Base-by-base conservation (phyloP, 1,140 invertebrate species). In the Agrypnia vestita region DNA sequence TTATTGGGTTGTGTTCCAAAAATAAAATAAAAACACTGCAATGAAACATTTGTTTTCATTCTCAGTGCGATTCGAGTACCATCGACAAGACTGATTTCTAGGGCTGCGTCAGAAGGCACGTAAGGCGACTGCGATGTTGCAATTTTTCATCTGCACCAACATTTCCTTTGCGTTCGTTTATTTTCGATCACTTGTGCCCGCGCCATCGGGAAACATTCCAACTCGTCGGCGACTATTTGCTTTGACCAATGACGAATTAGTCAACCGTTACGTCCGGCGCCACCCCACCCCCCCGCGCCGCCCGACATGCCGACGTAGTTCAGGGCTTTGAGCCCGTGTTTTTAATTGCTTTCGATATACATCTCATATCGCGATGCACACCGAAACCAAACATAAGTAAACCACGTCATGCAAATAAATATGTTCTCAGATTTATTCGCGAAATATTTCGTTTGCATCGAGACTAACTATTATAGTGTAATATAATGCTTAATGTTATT, bases 211-310 rank as follows among this genome's bases (percentile, higher is more conserved):
- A 77, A 81, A 73, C 67, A 72, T 67, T 73, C 55, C 67, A 69
- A 59, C 76, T 78, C 72, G 72, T 82, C 74, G 76, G 73, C 78
- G 64, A 79, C 72, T 82, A 77, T 82, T 80, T 80, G 81, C 81
- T 82, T 82, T 82, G 81, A 82, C 78, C 78, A 77, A 79, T 82
- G 81, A 82, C 79, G 81, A 82, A 82, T 82, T 80, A 80, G 81
- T 82, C 67, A 78, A 80, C 78, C 81, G 78, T 80, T 80, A 78
- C 76, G 55, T 75, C 73, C 71, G n/a, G 25, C 35, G 44, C 10
- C 17, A 15, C 12, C 13, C 19, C 17, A 4, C 51, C 25, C 19
- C 15, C 6, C 64, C 49, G n/a, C 69, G 0, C 0, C 19, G 47
- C 10, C 17, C 49, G 0, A 1, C 19, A 8, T 11, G 21, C 15